phyloP scores from a whole-genome alignment of 2,113 vertebrate genomes.

The Saguinus imperator region DNA sequence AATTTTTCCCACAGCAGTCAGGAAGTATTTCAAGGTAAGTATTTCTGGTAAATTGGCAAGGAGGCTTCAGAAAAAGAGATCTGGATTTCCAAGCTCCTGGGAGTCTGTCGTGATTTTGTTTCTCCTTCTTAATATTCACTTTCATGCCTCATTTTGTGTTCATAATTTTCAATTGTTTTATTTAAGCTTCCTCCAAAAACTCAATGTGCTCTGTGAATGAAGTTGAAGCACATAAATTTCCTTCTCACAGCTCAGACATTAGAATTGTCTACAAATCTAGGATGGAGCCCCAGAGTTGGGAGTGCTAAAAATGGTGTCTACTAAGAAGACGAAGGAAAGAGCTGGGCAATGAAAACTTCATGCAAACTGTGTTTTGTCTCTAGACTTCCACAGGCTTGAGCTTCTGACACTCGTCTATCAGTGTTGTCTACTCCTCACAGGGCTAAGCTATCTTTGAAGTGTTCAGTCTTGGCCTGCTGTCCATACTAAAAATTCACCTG shows the following conservation, averaged over 20 bases:
- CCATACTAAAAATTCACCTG: neutral
- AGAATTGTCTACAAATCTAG: neutral
- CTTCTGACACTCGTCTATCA: neutral
- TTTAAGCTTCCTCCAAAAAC: neutral
- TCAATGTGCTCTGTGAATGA: neutral
- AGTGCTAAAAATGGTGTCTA: neutral
- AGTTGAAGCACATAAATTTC: neutral
- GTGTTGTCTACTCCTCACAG: neutral
- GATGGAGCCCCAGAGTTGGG: neutral
- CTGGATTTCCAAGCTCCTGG: neutral
- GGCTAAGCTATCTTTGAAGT: neutral
- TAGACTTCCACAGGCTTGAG: neutral
- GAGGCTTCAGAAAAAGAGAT: constrained; percentile 6
- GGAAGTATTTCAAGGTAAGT: neutral
- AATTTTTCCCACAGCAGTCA: neutral
- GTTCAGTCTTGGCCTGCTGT: neutral
- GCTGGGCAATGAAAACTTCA: neutral
- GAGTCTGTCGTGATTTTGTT: neutral
- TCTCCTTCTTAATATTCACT: neutral
- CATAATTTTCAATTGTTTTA: neutral
- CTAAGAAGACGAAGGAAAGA: neutral
- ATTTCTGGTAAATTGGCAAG: neutral
- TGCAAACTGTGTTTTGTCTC: neutral
- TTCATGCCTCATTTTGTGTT: neutral
- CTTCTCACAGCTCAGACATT: neutral